phyloP scores from a whole-genome alignment of 1,140 invertebrate genomes.

The Philaenus spumarius region DNA sequence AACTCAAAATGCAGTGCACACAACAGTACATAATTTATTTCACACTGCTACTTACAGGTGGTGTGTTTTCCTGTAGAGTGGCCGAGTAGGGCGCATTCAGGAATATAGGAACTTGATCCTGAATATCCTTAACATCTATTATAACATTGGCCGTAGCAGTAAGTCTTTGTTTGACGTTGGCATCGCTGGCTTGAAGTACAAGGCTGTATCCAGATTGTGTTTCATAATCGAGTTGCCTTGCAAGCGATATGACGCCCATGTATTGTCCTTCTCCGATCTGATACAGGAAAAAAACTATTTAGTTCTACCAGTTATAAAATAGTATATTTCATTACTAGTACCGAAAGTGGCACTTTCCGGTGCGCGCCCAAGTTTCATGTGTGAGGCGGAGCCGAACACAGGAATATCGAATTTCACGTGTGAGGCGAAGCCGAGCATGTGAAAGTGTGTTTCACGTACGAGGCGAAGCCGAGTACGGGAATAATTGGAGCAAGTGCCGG shows the following conservation, averaged over 20 bases:
- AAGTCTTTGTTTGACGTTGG: constrained; percentile 47
- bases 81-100: constrained; percentile 70
- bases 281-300: constrained; percentile 10
- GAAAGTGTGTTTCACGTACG: no score
- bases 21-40: no score
- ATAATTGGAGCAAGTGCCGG: no score
- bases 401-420: no score
- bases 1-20: no score
- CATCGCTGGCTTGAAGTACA: constrained; percentile 57
- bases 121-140: constrained; percentile 67
- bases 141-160: constrained; percentile 61
- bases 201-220: constrained; percentile 62
- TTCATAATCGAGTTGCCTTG: constrained; percentile 63
- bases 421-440: no score
- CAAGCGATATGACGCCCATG: constrained; percentile 55
- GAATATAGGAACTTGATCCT: constrained; percentile 74
- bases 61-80: constrained; percentile 64
- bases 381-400: no score
- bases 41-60: constrained; percentile 45
- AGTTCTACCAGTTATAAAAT: no score
- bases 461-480: no score
- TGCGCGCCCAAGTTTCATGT: no score
- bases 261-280: constrained; percentile 60
- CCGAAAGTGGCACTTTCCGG: no score
- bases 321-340: no score